phyloP scores from a whole-genome alignment of 2,888 invertebrate genomes.

The Meloe dianella region DNA sequence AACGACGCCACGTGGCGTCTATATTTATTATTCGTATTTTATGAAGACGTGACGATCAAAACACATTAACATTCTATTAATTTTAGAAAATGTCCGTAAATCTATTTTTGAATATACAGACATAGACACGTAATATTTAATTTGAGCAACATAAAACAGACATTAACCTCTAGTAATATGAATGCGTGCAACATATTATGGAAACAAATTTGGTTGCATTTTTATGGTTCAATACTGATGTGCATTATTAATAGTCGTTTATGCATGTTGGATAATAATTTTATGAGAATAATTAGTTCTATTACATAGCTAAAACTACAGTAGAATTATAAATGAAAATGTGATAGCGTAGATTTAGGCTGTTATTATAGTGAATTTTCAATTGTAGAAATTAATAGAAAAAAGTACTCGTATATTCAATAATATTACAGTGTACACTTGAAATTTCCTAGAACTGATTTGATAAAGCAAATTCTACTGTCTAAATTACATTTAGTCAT shows the following conservation, averaged over 20 bases:
- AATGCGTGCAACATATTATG: constrained; percentile 2
- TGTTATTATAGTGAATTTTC: neutral
- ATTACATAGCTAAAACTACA: constrained; percentile 23
- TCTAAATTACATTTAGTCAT: constrained; percentile 3
- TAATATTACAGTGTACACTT: neutral
- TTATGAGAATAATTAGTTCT: constrained; percentile 33
- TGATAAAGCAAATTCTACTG: constrained; percentile 6
- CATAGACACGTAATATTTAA: neutral
- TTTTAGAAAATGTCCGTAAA: constrained; percentile 2
- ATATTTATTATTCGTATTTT: constrained; percentile 43
- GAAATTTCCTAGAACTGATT: neutral
- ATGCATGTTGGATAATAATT: constrained; percentile 31
- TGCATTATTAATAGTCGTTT: constrained; percentile 29
- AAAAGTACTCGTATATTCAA: neutral
- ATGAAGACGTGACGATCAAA: constrained; percentile 22
- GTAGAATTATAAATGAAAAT: constrained; percentile 18
- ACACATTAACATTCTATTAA: constrained; percentile 13
- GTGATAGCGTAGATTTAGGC: neutral
- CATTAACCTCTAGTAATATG: constrained; percentile 8
- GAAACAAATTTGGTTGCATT: constrained; percentile 24
- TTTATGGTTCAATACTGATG: constrained; percentile 34
- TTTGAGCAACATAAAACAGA: constrained; percentile 10
- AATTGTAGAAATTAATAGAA: neutral
- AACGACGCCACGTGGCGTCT: constrained; percentile 43
- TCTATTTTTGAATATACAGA: neutral